Evolutionary conservation across 2,888 invertebrate genomes (phyloP).

Genomic region (Drosophila robusta): DNA sequence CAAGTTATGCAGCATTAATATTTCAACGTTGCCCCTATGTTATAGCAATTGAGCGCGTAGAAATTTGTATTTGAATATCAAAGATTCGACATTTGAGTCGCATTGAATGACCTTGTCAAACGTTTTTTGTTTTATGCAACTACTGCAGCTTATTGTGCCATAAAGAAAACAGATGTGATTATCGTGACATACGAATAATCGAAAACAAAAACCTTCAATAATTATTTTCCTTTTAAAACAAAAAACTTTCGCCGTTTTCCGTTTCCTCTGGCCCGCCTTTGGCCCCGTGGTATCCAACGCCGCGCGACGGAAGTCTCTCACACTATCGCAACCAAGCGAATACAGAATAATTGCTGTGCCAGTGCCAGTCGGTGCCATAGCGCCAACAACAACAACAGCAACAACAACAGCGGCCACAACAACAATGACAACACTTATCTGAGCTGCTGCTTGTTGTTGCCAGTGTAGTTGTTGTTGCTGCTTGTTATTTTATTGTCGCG

Average conservation of each 20-base stretch:
- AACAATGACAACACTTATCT: conserved; percentile 64
- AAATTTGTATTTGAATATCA: conserved; percentile 6
- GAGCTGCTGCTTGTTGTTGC: conserved; percentile 39
- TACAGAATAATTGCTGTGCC: conserved; percentile 70
- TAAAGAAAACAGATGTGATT: conserved; percentile 22
- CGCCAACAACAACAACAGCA: conserved; percentile 57
- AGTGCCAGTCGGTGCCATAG: conserved; percentile 83
- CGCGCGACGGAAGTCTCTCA: conserved; percentile 66
- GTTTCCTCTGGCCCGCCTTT: conserved; percentile 18
- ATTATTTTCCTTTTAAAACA: conserved; percentile 43
- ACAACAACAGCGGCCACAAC: conserved; percentile 20
- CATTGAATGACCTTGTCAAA: conserved; percentile 30
- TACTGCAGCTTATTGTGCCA: conserved; percentile 17
- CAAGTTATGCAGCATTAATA: neutral
- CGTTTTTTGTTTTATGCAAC: conserved; percentile 17
- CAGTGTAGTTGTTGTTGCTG: conserved; percentile 36
- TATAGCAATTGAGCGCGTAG: conserved; percentile 9
- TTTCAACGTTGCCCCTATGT: conserved; percentile 20
- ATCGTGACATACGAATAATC: conserved; percentile 14
- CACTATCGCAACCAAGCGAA: conserved; percentile 68
- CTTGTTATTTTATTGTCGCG: conserved; percentile 71
- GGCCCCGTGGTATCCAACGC: neutral
- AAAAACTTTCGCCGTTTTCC: conserved; percentile 61
- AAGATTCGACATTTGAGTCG: neutral
- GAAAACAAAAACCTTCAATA: conserved; percentile 42